A percentile compares a stretch with the other conserved stretches of the same genome.
phyloP scores from a whole-genome alignment of 2,113 vertebrate species.

The Anthoscopus minutus region DNA sequence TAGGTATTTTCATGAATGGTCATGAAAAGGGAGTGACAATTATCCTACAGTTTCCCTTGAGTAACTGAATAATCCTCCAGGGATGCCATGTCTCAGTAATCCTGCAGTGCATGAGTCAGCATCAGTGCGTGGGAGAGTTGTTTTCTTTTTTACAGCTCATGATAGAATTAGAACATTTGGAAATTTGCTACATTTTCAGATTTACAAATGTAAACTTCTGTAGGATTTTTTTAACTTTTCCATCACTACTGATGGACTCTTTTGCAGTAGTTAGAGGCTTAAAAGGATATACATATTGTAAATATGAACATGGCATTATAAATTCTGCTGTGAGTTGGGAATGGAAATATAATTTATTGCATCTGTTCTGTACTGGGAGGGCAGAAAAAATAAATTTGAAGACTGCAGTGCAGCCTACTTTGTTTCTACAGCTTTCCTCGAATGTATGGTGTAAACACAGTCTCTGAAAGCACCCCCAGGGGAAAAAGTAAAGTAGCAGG shows the following conservation, averaged over 20 bases:
- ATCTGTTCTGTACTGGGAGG: not conserved
- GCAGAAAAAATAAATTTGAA: not conserved
- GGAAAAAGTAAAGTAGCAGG: not conserved
- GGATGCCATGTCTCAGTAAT: not conserved
- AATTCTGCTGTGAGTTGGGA: not conserved
- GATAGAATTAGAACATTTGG: not conserved
- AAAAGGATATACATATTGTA: not conserved
- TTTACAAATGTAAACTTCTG: not conserved
- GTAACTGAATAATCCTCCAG: not conserved
- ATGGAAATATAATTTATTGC: not conserved
- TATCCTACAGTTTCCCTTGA: not conserved
- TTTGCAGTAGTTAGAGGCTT: not conserved
- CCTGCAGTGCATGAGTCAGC: not conserved
- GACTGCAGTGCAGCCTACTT: not conserved
- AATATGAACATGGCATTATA: not conserved
- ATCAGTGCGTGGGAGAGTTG: not conserved
- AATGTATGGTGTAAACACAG: not conserved
- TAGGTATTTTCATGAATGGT: constrained; percentile 38
- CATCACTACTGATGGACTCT: not conserved
- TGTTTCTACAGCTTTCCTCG: not conserved
- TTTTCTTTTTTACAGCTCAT: not conserved
- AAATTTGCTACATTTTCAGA: not conserved
- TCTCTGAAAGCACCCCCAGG: not conserved
- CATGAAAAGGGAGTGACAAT: constrained; percentile 21
- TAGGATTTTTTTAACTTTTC: not conserved